Base-by-base conservation (phyloP, 1,140 invertebrate species). In the Solenopsis fugax region DNA sequence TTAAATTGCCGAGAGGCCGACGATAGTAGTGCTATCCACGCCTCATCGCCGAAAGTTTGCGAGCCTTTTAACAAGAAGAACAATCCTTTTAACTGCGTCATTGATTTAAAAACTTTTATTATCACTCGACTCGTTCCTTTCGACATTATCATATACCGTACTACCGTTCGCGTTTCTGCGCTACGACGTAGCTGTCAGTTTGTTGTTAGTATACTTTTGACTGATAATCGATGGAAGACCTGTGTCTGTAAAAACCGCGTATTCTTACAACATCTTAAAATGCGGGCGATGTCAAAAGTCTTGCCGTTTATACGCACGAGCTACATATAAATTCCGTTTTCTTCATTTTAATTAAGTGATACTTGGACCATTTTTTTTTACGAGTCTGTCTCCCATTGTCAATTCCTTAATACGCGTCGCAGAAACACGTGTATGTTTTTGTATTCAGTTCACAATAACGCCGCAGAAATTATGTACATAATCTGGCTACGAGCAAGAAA, bases 1-100 rank as follows among this genome's bases (percentile, higher is more conserved):
- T 71, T 81, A 81, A 81, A 81, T 81, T 71, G 10, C 3, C 34
- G 48, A 45, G 64, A 71, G 65, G 24, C 13, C 48, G 48, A 45
- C 29, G 24, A 48, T 34, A 29, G 24, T 34, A 29, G 29, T 29
- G 45, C 13, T 37, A 52, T 67, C 29, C 41, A 21, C 62, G 13
- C 18, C 37, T 2, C 13, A 52, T 21, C 60, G 29, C 45, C 48
- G 45, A 80, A 80, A 52, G 34, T 78, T 69, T 48, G 7, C 48
- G 64, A 24, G 29, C 50, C 48, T 54, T 81, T 81, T 56, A 81
- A 71, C 64, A 54, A 50, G 12, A 37, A n/a, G 37, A 29, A 16
- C 18, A 7, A 69, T 41, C 45, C 29, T 67, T 52, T 67, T 69
- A 80, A 69, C n/a, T 48, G 54, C 54, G 54, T 76, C 54, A 69